These are phyloP conservation scores for Cosmia pyralina DNA, from an alignment of 2,888 invertebrate species.

Conservation along the genomic window DNA sequence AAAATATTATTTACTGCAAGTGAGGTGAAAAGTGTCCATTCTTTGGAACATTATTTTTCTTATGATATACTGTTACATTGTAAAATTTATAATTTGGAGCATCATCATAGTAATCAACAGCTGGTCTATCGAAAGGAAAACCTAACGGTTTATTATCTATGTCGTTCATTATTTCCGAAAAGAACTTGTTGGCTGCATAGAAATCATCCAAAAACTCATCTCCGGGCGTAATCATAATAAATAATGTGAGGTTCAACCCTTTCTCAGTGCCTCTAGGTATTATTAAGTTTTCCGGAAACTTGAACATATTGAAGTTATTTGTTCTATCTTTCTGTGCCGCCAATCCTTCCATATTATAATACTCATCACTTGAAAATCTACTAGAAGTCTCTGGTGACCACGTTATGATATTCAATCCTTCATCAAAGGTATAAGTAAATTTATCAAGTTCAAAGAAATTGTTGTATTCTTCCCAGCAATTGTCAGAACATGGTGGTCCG, in stretches of 20 bases:
- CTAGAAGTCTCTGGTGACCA: slow-evolving; percentile 77
- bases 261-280: slow-evolving; percentile 80
- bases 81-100: slow-evolving; percentile 82
- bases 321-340: slow-evolving; percentile 51
- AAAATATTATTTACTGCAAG: slow-evolving; percentile 70
- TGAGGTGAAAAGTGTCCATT: slow-evolving; percentile 77
- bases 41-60: slow-evolving; percentile 66
- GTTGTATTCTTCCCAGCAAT: slow-evolving; percentile 77
- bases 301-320: slow-evolving; percentile 78
- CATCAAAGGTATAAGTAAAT: slow-evolving; percentile 70
- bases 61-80: slow-evolving; percentile 80
- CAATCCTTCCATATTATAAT: slow-evolving; percentile 72
- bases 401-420: slow-evolving; percentile 77
- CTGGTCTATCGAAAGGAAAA: slow-evolving; percentile 84
- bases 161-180: slow-evolving; percentile 69
- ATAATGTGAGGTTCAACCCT: slow-evolving; percentile 83
- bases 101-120: slow-evolving; percentile 65
- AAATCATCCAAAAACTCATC: slow-evolving; percentile 65
- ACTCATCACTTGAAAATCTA: slow-evolving; percentile 75
- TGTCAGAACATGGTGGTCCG: slow-evolving; percentile 78
- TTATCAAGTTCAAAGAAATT: slow-evolving; percentile 82
- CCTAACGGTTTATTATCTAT: slow-evolving; percentile 81
- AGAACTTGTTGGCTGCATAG: slow-evolving; percentile 66
- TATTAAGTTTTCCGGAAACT: slow-evolving; percentile 81
- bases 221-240: slow-evolving; percentile 78